Evolutionary conservation across 2,888 invertebrate genomes (phyloP).

Genomic region (Sycophila texana): DNA sequence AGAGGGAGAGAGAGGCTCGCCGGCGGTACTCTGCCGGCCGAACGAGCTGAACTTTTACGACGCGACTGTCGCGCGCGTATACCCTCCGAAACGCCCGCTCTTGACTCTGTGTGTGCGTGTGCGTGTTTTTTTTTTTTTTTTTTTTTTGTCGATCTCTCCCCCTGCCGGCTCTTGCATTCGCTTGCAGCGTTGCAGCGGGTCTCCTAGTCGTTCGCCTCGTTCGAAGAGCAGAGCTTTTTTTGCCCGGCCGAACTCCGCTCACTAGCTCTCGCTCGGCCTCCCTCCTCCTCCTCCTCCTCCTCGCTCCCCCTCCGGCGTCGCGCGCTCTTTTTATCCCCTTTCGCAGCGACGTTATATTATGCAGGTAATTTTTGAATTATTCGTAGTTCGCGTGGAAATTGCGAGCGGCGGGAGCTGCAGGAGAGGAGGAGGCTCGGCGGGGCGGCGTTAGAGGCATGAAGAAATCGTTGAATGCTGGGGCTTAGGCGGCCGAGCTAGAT

Average conservation of each 20-base stretch:
- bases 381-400: slow-evolving; percentile 49
- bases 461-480: slow-evolving; percentile 40
- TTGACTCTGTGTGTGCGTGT: neutral
- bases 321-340: slow-evolving; percentile 26
- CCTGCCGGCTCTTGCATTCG: slow-evolving; percentile 50
- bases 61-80: slow-evolving; percentile 55
- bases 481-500: neutral
- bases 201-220: slow-evolving; percentile 15
- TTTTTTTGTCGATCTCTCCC: slow-evolving; percentile 36
- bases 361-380: slow-evolving; percentile 58
- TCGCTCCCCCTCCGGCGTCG: neutral
- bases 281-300: neutral
- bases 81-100: slow-evolving; percentile 33
- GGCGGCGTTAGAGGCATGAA: slow-evolving; percentile 27
- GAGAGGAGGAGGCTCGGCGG: neutral
- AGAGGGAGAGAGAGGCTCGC: slow-evolving; percentile 10
- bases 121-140: slow-evolving; percentile 24
- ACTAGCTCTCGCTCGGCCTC: neutral
- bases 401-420: slow-evolving; percentile 22
- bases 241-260: neutral
- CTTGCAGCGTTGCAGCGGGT: slow-evolving; percentile 46
- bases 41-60: slow-evolving; percentile 59
- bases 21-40: slow-evolving; percentile 36
- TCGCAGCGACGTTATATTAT: slow-evolving; percentile 52
- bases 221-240: slow-evolving; percentile 30